A percentile compares a stretch with the other conserved stretches of the same genome.
Evolutionary conservation across 2,113 vertebrate species (phyloP).

Genomic region (Cyphomyrus discorhynchus): DNA sequence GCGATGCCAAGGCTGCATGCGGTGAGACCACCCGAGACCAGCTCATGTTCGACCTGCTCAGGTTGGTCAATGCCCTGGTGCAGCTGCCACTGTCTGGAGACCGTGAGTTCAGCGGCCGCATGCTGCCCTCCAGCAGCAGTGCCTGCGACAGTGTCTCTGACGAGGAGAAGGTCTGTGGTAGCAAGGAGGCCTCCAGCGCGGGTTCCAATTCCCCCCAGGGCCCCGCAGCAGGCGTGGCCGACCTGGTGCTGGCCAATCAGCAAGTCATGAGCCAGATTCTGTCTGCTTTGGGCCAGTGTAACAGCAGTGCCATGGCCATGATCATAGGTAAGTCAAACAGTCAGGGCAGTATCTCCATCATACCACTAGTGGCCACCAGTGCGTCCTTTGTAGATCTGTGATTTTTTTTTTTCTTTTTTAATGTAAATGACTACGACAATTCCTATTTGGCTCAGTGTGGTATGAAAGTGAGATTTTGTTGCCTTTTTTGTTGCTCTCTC

Average conservation of each 20-base stretch:
- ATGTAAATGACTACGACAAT: not conserved
- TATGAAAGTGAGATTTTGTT: not conserved
- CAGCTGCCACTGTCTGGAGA: conserved; percentile 89
- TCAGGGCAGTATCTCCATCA: not conserved
- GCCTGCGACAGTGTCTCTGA: conserved; percentile 88
- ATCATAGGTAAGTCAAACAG: conserved; percentile 81
- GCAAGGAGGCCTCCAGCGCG: conserved; percentile 77
- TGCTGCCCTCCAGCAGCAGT: conserved; percentile 65
- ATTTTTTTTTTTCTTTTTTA: not conserved
- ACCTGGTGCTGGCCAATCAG: conserved; percentile 93
- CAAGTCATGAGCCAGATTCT: conserved; percentile 99
- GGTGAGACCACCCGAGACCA: conserved; percentile 96
- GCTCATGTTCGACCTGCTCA: conserved; percentile 95
- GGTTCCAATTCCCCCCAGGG: conserved; percentile 66
- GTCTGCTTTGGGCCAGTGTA: conserved; percentile 93
- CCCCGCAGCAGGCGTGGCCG: conserved; percentile 80
- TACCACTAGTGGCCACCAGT: not conserved
- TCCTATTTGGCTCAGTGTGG: not conserved
- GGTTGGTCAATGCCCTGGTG: conserved; percentile 90
- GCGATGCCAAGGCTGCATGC: conserved; percentile 95
- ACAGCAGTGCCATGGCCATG: conserved; percentile 99
- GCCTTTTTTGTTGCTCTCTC: not conserved
- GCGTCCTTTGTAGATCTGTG: not conserved
- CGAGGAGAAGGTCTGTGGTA: conserved; percentile 94
- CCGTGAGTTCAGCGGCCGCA: conserved; percentile 85